Percentiles rank a stretch among this genome's conserved stretches.
phyloP scores from a whole-genome alignment of 2,797 vertebrate species.

The Tokudaia tokunoshimensis region DNA sequence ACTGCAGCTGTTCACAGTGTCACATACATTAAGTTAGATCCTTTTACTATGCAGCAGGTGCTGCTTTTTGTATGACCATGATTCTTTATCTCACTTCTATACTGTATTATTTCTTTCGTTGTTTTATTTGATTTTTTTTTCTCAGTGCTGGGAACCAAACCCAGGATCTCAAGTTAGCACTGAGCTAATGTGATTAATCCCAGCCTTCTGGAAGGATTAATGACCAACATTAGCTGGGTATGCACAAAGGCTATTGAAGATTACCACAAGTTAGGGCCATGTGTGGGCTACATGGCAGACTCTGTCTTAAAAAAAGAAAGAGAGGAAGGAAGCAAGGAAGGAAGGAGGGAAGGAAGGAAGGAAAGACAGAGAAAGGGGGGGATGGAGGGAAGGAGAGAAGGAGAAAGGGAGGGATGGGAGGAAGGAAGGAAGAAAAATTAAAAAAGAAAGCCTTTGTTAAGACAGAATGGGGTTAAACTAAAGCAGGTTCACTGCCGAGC shows the following conservation, averaged over 20 bases:
- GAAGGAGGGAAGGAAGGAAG: not conserved
- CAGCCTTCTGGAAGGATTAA: not conserved
- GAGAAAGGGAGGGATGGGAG: not conserved
- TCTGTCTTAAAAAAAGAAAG: not conserved
- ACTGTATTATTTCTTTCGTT: not conserved
- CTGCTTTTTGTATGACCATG: not conserved
- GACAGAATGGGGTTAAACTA: not conserved
- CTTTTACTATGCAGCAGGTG: too few relatives aligned
- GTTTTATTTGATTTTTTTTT: not conserved
- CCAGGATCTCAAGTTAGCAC: not conserved
- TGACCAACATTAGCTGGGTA: not conserved
- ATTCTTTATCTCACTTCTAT: not conserved
- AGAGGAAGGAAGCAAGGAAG: not conserved
- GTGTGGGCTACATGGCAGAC: not conserved
- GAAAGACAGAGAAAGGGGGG: too few relatives aligned
- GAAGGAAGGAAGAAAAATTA: not conserved
- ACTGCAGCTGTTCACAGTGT: too few relatives aligned
- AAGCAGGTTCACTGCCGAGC: not conserved
- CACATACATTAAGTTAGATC: not conserved
- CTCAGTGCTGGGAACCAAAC: not conserved
- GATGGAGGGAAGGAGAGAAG: too few relatives aligned
- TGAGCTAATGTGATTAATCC: not conserved
- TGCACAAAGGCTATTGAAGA: not conserved
- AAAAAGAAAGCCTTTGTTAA: not conserved
- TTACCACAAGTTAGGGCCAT: not conserved